Base-by-base conservation (phyloP, 2,113 vertebrate species). In the Muntiacus muntjak region DNA sequence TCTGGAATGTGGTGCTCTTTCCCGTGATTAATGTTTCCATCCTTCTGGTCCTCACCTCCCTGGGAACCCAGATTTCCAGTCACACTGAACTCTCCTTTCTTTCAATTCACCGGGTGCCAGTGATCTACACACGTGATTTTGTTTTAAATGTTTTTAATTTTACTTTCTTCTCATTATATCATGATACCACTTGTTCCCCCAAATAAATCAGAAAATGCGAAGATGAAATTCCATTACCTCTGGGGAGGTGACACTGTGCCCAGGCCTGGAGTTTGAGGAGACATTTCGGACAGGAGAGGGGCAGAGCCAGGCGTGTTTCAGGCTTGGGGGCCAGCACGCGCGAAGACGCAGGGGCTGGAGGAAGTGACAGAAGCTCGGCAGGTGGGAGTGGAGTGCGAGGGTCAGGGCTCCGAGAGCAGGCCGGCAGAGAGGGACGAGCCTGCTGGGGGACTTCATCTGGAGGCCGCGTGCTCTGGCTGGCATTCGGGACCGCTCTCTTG, bases 401-500 rank as follows among this genome's bases (percentile, higher is more conserved):
- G 47, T n/a, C 25, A 4, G 28, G 17, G 9, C 33, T 7, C 3
- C 3, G 23, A 33, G 9, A 30, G 11, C 7, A 28, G 45, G 14
- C 43, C 5, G 6, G 36, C 30, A 50, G 54, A 40, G 9, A 10
- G n/a, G 5, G 2, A 2, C n/a, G 57, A 71, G 40, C 43, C 84
- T 16, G 6, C 19, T 11, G 95, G 12, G 57, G 64, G 8, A 4
- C 4, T 19, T 54, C 14, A 21, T 19, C 3, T 1, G 3, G 40
- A 25, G 55, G 36, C 16, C 23, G 50, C 4, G 1, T 30, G 87
- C 16, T 62, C 71, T 60, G 17, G 5, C 10, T n/a, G 26, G 5
- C 6, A 0, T 28, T n/a, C 11, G 10, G 50, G 14, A 5, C 16
- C 2, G 2, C 43, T 28, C 6, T 25, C n/a, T 26, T 4, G 79